Base-by-base conservation (phyloP, 2,888 invertebrate genomes). In the Cinara cedri region DNA sequence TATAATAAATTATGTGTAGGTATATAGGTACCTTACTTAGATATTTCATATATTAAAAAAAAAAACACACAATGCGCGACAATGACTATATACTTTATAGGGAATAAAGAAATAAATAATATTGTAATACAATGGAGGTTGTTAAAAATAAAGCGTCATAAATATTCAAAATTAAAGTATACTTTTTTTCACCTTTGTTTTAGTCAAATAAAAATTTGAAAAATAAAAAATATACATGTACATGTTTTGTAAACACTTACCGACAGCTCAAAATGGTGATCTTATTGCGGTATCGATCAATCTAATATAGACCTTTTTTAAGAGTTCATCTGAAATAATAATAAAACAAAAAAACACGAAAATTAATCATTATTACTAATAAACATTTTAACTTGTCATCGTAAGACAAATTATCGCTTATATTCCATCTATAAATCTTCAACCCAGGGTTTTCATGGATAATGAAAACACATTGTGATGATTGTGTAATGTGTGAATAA, bases 161-260 rank as follows among this genome's bases (percentile, higher is more conserved):
- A 72, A 72, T 60, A 46, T 26, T 60, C 57, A 72, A 72, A 60
- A 72, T 57, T 46, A 60, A 57, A 60, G 46, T 72, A 60, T 55
- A 60, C 26, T 72, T 72, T 34, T 34, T 34, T 34, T 60, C 26
- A 72, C 57, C 72, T 60, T 60, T 72, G 72, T 72, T 72, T 26
- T 46, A 46, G 57, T 46, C 13, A 26, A 60, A 72, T 57, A 26
- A 57, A 60, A 72, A 72, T 46, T 19, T 60, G 46, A 46, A 16
- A 46, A 46, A 60, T 60, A 72, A 4, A 26, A 46, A 71, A 16
- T 44, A 44, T 44, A 44, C 10, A 44, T 49, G 14, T 49, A 13
- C n/a, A 51, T n/a, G n/a, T n/a, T n/a, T n/a, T n/a, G n/a, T n/a
- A n/a, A 34, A 34, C 34, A 34, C 34, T 34, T 19, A 72, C 72